phyloP scores from a whole-genome alignment of 1,140 invertebrate species.

The Pseudomyrmex flavicornis region DNA sequence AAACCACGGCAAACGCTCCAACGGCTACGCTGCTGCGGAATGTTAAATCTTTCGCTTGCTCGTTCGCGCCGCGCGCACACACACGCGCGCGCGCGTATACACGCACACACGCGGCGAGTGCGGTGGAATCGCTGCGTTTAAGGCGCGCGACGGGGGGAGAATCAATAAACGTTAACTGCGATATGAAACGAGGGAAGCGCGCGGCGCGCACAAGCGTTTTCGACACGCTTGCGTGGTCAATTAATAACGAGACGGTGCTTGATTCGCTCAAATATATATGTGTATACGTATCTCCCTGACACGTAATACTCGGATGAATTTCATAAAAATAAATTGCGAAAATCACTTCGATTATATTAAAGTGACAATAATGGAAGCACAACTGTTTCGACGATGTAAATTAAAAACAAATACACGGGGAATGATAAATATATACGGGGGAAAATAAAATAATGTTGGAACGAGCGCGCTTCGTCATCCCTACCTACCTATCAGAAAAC shows the following conservation, averaged over 20 bases:
- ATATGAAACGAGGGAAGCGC: constrained; percentile 34
- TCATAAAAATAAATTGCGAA: background rate
- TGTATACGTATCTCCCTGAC: background rate
- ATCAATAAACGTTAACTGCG: constrained; percentile 53
- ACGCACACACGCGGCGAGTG: background rate
- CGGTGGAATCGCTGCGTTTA: constrained; percentile 46
- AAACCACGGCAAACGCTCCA: constrained; percentile 32
- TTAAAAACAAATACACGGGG: background rate
- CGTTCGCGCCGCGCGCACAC: background rate
- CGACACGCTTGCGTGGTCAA: constrained; percentile 24
- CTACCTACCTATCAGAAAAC: too few relatives aligned
- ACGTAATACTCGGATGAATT: background rate
- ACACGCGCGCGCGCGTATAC: too few relatives aligned
- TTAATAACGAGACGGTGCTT: constrained; percentile 9
- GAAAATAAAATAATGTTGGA: background rate
- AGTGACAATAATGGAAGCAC: background rate
- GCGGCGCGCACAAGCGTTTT: background rate
- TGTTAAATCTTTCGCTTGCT: constrained; percentile 40
- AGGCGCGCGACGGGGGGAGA: constrained; percentile 26
- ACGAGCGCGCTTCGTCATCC: background rate
- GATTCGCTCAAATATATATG: background rate
- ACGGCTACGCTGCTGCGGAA: constrained; percentile 6
- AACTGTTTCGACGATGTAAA: background rate
- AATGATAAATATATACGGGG: background rate
- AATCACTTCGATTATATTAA: background rate